Evolutionary conservation across 2,797 vertebrate genomes (phyloP), one percentile per base, ranked within the genome.

Genomic region (Pipistrellus kuhlii): DNA sequence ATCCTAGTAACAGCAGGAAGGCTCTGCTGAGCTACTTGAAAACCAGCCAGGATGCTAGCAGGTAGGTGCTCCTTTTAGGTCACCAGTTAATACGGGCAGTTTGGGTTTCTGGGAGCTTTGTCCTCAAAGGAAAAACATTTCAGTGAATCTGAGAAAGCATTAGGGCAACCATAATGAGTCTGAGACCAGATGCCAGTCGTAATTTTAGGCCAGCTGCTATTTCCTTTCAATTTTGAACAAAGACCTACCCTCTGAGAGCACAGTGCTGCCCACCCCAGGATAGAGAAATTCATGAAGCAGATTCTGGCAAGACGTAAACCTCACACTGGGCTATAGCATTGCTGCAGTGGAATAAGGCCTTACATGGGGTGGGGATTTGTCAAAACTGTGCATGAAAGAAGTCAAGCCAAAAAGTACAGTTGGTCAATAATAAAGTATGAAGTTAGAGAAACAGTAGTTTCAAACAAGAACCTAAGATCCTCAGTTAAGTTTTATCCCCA

Each of bases 131-230:
- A 68, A 96, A 97, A 94, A 90, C 85, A 96, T 95, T 90, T 96
- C 94, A 59, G 57, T 48, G 93, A 92, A 85, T 93, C 82, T 95
- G 85, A 85, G 73, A 93, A 59, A 68, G 85, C 88, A 68, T 90
- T 68, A 55, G 81, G 53, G 46, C 51, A 89, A 48, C 84, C 72
- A 46, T 95, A 96, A 96, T 97, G 73, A 96, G 89, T 92, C 62
- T 87, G 91, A 95, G 51, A 94, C 89, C 72, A 96, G 91, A 85
- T 88, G 91, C 83, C 95, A 96, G 77, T 96, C 48, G 91, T 96
- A 89, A 96, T 95, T 96, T 95, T 75, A 94, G 84, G 77, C 95
- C 89, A 96, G 91, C 91, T 97, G 95, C 72, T 94, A 75, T 81
- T 57, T 95, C 80, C 81, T 96, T 94, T 93, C 14, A 14, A 81